Conservation (phyloP, 1,140 invertebrate species). For the Brachionus manjavacas region DNA sequence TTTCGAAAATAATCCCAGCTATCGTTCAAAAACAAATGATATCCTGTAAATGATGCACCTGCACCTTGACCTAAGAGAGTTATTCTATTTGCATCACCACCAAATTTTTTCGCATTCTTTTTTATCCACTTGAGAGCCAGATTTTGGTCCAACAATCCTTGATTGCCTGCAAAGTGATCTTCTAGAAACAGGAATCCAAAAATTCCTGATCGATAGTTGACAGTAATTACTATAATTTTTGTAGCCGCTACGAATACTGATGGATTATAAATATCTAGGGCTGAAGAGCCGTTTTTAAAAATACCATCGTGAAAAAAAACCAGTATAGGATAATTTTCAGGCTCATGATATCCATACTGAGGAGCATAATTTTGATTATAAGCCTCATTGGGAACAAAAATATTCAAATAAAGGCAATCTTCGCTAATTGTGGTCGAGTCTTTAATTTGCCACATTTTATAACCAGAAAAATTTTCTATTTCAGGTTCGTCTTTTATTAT, state of each 20-base stretch:
- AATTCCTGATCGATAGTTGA: constrained; percentile 53
- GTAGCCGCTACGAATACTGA: constrained; percentile 46
- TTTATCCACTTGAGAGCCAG: constrained; percentile 76
- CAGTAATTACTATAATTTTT: constrained; percentile 52
- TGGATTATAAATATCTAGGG: constrained; percentile 35
- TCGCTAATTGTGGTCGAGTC: constrained; percentile 24
- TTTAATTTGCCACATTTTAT: not conserved
- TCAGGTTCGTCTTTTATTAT: constrained; percentile 75
- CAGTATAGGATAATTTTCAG: constrained; percentile 45
- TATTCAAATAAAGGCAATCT: constrained; percentile 48
- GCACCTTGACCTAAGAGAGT: constrained; percentile 48
- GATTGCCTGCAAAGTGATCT: constrained; percentile 44
- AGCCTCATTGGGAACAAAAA: constrained; percentile 42
- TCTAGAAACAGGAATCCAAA: constrained; percentile 47
- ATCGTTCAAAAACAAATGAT: constrained; percentile 83
- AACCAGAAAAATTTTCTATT: constrained; percentile 68
- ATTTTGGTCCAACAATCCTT: constrained; percentile 55
- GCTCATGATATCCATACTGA: constrained; percentile 37
- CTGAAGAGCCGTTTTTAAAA: constrained; percentile 34
- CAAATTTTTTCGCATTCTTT: constrained; percentile 48
- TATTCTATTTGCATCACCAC: constrained; percentile 47
- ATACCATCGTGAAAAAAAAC: constrained; percentile 46
- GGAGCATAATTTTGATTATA: not conserved
- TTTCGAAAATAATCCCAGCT: constrained; percentile 78
- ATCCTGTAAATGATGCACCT: constrained; percentile 81